Evolutionary conservation across 1,140 invertebrate genomes (phyloP).

Genomic region (Tyrophagus putrescentiae): DNA sequence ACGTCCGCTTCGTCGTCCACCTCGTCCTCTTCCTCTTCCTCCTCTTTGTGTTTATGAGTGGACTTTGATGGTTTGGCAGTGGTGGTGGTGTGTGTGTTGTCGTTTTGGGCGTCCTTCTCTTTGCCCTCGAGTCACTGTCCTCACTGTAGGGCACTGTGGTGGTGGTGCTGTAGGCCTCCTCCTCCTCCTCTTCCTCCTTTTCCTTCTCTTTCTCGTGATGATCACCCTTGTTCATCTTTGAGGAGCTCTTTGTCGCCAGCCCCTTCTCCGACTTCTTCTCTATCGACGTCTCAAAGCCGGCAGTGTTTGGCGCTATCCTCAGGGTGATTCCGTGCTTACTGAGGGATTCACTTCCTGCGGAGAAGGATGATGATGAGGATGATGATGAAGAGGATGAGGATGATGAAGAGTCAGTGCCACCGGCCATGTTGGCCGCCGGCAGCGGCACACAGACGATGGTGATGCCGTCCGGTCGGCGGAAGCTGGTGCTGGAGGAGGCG

Average conservation of each 20-base stretch:
- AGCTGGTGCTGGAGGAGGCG: background rate
- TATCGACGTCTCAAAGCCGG: background rate
- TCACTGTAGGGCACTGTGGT: background rate
- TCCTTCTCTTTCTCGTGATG: background rate
- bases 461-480: conserved; percentile 9
- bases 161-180: background rate
- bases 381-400: background rate
- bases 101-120: background rate
- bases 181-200: background rate
- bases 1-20: background rate
- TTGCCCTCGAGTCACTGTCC: background rate
- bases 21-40: background rate
- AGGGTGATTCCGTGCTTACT: background rate
- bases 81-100: too few species aligned
- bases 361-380: background rate
- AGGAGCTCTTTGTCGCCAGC: background rate
- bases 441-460: conserved; percentile 8
- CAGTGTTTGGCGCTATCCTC: background rate
- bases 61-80: background rate
- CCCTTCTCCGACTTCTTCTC: background rate
- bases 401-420: background rate
- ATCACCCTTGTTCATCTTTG: background rate
- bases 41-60: background rate
- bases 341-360: too few species aligned
- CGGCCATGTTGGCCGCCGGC: background rate